Conservation (phyloP, 2,797 vertebrate genomes). For the Rhinoraja longicauda region DNA sequence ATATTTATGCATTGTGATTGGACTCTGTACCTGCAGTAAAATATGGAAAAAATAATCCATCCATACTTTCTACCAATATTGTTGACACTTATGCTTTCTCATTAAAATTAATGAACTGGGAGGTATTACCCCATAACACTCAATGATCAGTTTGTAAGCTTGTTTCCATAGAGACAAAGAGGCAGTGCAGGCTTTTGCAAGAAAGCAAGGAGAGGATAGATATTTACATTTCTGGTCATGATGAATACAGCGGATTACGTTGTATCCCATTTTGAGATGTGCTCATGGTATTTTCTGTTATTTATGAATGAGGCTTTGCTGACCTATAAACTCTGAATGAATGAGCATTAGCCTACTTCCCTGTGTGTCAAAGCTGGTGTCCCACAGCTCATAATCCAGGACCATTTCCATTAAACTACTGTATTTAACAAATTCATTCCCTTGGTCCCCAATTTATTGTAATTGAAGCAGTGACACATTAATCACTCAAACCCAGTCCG, state of each 20-base stretch:
- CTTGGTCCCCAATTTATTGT: constrained; percentile 3
- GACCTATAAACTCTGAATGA: not conserved
- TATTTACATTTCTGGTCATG: not conserved
- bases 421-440: constrained; percentile 31
- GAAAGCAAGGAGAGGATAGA: not conserved
- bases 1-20: not conserved
- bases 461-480: constrained; percentile 27
- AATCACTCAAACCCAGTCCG: constrained; percentile 7
- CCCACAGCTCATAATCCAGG: constrained; percentile 5
- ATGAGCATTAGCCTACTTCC: not conserved
- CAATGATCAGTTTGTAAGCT: not conserved
- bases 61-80: not conserved
- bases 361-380: not conserved
- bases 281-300: not conserved
- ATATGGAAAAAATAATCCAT: not conserved
- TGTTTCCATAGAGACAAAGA: not conserved
- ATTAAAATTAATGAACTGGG: not conserved
- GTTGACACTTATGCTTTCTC: not conserved
- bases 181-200: not conserved
- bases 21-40: not conserved
- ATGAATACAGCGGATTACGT: not conserved
- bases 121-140: not conserved
- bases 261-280: not conserved
- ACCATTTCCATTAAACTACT: constrained; percentile 23
- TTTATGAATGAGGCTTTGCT: not conserved